Evolutionary conservation across 1,140 invertebrate species (phyloP), one percentile per base, ranked within the genome.

Genomic region (Pachyrhynchus sulphureomaculatus): DNA sequence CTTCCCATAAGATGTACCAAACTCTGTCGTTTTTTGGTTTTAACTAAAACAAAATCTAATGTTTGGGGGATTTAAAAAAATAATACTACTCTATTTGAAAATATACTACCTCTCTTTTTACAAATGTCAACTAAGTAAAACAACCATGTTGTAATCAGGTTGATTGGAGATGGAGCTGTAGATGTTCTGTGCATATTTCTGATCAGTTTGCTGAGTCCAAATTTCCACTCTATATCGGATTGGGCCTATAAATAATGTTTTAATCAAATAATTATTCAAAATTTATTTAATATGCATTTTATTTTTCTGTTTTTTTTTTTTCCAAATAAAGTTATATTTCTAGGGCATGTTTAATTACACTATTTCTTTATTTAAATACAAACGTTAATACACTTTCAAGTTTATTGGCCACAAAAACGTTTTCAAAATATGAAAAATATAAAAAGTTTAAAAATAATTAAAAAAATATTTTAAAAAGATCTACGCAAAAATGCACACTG

Each of bases 191-290:
- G 96, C 96, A 99, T 99, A 74, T 97, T 96, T 66, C 96, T 83
- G 72, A 99, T 98, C 68, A 99, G 83, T 81, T 99, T 99, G 37
- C 96, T 98, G 68, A 99, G 79, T 24, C 97, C 97, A 75, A 97
- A 99, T 79, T 99, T 99, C 97, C 97, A 99, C 79, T 99, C 97
- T 69, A 96, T 98, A 79, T 99, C 97, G n/a, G 96, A 99, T 85
- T 99, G 96, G 37, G 96, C 94, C 85, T 96, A 66, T 59, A 45
- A 62, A n/a, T n/a, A n/a, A n/a, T n/a, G n/a, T n/a, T n/a, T n/a
- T n/a, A n/a, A n/a, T n/a, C n/a, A n/a, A n/a, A n/a, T n/a, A n/a
- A n/a, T n/a, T n/a, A n/a, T n/a, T n/a, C n/a, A n/a, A n/a, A n/a
- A n/a, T n/a, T n/a, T n/a, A n/a, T n/a, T n/a, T n/a, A n/a, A n/a